Percentiles rank a stretch among this genome's conserved stretches.
phyloP scores from a whole-genome alignment of 2,113 vertebrate species.

The Puntigrus tetrazona region DNA sequence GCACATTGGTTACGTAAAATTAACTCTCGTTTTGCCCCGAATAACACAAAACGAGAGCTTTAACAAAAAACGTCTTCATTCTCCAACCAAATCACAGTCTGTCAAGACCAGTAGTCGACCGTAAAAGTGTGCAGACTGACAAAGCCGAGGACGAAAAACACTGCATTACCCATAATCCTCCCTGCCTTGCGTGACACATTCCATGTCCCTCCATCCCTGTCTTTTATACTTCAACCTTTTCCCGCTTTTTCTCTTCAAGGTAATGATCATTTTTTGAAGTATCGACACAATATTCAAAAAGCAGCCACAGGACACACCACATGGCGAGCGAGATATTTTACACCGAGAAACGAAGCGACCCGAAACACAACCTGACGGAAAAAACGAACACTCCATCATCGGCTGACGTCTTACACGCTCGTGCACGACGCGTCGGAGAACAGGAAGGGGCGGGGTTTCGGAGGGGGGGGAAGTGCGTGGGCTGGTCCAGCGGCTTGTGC shows the following conservation, averaged over 20 bases:
- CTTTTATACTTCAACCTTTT: slow-evolving; percentile 21
- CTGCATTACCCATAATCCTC: slow-evolving; percentile 49
- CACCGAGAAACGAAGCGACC: slow-evolving; percentile 37
- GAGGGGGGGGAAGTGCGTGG: slow-evolving; percentile 9
- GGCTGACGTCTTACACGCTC: slow-evolving; percentile 53
- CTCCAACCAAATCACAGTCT: slow-evolving; percentile 51
- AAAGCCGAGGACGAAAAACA: not conserved
- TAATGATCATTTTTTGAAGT: not conserved
- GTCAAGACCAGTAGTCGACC: slow-evolving; percentile 53
- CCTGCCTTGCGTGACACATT: not conserved
- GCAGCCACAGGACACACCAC: slow-evolving; percentile 47
- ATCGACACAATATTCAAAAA: slow-evolving; percentile 47
- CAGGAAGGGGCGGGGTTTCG: slow-evolving; percentile 20
- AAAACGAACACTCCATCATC: slow-evolving; percentile 53
- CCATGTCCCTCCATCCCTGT: not conserved
- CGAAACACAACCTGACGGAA: slow-evolving; percentile 44
- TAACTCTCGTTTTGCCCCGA: slow-evolving; percentile 39
- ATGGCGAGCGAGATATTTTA: slow-evolving; percentile 46
- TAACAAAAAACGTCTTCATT: slow-evolving; percentile 53
- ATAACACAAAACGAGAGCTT: slow-evolving; percentile 3
- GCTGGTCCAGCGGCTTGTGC: slow-evolving; percentile 45
- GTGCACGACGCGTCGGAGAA: slow-evolving; percentile 57
- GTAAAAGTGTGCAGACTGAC: slow-evolving; percentile 32
- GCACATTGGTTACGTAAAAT: slow-evolving; percentile 61
- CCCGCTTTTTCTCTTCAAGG: not conserved